These are phyloP conservation scores for Nemopilema nomurai DNA, from an alignment of 30 jellyfish, hydroid and myxozoan genomes.

Conservation along the genomic window DNA sequence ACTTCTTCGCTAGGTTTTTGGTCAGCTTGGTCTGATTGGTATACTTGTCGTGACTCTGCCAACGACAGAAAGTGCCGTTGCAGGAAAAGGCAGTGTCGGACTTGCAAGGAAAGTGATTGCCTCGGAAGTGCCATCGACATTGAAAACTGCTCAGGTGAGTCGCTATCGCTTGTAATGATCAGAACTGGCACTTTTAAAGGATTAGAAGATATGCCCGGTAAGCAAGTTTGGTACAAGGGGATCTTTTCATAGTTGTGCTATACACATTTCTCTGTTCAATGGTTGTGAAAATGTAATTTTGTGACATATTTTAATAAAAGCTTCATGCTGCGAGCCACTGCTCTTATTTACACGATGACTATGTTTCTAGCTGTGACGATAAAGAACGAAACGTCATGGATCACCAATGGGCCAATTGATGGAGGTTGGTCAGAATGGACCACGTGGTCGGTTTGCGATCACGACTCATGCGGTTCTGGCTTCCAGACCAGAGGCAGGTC, in stretches of 20 bases:
- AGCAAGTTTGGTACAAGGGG: not conserved
- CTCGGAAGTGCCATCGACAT: constrained; percentile 53
- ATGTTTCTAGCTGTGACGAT: constrained; percentile 37
- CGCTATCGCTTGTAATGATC: not conserved
- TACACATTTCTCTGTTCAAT: no score
- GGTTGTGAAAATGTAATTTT: no score
- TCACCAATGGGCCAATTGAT: constrained; percentile 47
- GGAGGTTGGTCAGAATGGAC: constrained; percentile 79
- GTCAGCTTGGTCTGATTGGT: constrained; percentile 76
- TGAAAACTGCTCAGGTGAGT: constrained; percentile 63
- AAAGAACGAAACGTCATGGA: constrained; percentile 50
- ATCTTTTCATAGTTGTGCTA: no score
- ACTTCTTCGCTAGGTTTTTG: constrained; percentile 73
- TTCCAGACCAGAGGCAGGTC: constrained; percentile 57
- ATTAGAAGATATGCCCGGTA: not conserved
- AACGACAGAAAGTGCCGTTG: constrained; percentile 70
- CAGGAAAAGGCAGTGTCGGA: constrained; percentile 67
- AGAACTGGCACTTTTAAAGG: not conserved
- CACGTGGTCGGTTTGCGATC: constrained; percentile 70
- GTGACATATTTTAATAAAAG: no score
- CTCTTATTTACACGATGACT: no score
- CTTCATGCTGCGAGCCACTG: no score
- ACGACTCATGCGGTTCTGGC: constrained; percentile 73
- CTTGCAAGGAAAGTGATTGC: constrained; percentile 65
- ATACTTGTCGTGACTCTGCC: constrained; percentile 40